Base-by-base conservation (phyloP, 1,140 invertebrate genomes). In the Oscheius sp. region DNA sequence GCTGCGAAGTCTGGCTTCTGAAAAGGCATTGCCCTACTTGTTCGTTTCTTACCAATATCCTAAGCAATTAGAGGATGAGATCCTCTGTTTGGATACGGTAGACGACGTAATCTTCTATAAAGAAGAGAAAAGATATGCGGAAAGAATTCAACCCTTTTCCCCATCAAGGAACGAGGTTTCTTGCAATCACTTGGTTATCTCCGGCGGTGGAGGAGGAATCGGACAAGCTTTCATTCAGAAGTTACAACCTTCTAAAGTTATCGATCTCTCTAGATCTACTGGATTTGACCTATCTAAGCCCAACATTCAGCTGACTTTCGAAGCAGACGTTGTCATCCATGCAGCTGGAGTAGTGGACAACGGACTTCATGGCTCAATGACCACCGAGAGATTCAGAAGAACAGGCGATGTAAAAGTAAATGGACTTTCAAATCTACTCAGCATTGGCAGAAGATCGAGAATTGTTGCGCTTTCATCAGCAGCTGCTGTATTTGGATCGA, bases 201-300 rank as follows among this genome's bases (percentile, higher is more conserved):
- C 75, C 28, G 75, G 75, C 15, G 75, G 75, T 34, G 68, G 29
- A 23, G 71, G 75, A 1, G 75, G 75, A 34, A 75, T 76, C 15
- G 75, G 64, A 34, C 42, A 34, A n/a, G 36, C 63, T 3, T 36
- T 76, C 32, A 13, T 65, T 2, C 34, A 58, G 3, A n/a, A 46
- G 4, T n/a, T 68, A 13, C 34, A 61, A 34, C 74, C 74, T 28
- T 45, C 15, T 29, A 34, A 15, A 1, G 1, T 31, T 62, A 66
- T 38, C 18, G 36, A 20, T 10, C 26, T 66, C 20, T 26, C 20
- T 20, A 13, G 67, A 31, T 68, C 58, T 4, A 68, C 26, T 70
- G 67, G 52, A 34, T 28, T 20, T 26, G 49, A 55, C 49, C 28
- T 55, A 23, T 55, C 49, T 13, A 7, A 4, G 15, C 7, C 49